Evolutionary conservation across 2,888 invertebrate genomes (phyloP).

Genomic region (Drosophila hamatofila): DNA sequence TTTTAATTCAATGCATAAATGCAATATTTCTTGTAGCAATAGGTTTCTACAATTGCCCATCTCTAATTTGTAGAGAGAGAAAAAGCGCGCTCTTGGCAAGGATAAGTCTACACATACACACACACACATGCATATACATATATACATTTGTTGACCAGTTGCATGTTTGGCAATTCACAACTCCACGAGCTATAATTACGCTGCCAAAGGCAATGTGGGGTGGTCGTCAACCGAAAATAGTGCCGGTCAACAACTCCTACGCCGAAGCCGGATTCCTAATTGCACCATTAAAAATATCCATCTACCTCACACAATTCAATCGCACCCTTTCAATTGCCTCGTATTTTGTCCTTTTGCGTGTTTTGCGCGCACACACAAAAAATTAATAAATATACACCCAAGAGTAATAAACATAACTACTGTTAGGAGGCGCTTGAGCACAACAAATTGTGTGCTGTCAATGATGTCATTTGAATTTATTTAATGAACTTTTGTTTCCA

Average conservation of each 20-base stretch:
- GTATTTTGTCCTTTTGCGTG: slow-evolving; percentile 62
- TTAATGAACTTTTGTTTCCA: slow-evolving; percentile 36
- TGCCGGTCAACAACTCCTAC: slow-evolving; percentile 60
- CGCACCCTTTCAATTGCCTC: slow-evolving; percentile 26
- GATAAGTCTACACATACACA: slow-evolving; percentile 33
- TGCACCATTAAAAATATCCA: slow-evolving; percentile 24
- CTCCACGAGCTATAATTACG: slow-evolving; percentile 59
- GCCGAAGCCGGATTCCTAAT: slow-evolving; percentile 19
- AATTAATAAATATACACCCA: slow-evolving; percentile 61
- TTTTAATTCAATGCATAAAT: neutral
- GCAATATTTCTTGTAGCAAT: neutral
- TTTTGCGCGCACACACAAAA: slow-evolving; percentile 59
- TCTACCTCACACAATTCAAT: slow-evolving; percentile 15
- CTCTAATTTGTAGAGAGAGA: slow-evolving; percentile 4
- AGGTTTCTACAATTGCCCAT: neutral
- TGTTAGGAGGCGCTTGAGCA: slow-evolving; percentile 6
- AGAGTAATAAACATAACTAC: slow-evolving; percentile 41
- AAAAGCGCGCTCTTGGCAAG: slow-evolving; percentile 28
- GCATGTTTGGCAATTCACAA: slow-evolving; percentile 55
- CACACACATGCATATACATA: slow-evolving; percentile 5
- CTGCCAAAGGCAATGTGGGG: slow-evolving; percentile 41
- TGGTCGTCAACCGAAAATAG: slow-evolving; percentile 55
- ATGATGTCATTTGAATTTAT: slow-evolving; percentile 74
- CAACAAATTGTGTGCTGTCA: slow-evolving; percentile 52
- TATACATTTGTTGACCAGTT: slow-evolving; percentile 56